These are phyloP conservation scores for Acrobasis repandana DNA, from an alignment of 2,888 invertebrate species.

Conservation along the genomic window DNA sequence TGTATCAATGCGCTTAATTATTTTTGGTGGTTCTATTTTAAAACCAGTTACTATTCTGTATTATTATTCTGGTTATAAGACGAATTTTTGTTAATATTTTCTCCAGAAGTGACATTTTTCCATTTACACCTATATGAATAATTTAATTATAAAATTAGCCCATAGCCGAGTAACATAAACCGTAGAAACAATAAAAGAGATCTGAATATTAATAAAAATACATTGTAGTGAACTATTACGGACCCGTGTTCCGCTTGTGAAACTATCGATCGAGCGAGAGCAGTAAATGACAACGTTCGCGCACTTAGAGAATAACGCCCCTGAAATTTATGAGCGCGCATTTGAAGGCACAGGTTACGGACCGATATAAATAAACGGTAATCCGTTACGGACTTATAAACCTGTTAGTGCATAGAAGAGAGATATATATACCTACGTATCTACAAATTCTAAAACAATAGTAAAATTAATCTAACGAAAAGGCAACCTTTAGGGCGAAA, in stretches of 20 bases:
- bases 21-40: no score
- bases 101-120: no score
- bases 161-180: not conserved
- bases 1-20: no score
- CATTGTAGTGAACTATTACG: constrained; percentile 15
- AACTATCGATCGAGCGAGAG: constrained; percentile 17
- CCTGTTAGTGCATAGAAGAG: not conserved
- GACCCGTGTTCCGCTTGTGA: constrained; percentile 8
- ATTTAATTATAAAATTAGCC: no score
- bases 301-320: constrained; percentile 19
- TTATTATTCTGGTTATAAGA: no score
- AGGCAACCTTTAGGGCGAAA: no score
- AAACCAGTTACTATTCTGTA: no score
- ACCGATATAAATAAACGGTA: constrained; percentile 20
- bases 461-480: no score
- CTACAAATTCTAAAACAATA: no score
- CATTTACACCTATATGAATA: no score
- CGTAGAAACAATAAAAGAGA: not conserved
- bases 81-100: no score
- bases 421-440: no score
- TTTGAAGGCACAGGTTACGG: constrained; percentile 16
- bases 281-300: constrained; percentile 22
- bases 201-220: constrained; percentile 17
- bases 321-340: constrained; percentile 18
- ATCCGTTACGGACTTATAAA: constrained; percentile 10